These are phyloP conservation scores for Diabrotica balteata DNA, from an alignment of 2,888 invertebrate species.

Conservation along the genomic window DNA sequence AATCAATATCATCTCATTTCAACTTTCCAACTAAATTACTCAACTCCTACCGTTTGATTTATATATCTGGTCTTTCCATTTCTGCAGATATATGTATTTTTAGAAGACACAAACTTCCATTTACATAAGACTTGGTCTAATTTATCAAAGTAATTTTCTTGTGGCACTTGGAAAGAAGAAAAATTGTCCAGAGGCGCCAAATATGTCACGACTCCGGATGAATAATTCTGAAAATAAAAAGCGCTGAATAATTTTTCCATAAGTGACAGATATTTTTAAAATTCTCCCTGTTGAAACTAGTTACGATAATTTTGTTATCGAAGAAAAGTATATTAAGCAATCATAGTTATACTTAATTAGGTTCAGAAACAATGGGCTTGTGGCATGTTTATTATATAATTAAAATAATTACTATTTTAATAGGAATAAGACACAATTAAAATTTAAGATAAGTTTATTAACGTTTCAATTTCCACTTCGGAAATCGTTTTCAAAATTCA, in stretches of 20 bases:
- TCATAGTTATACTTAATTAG: no score
- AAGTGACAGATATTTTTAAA: neutral
- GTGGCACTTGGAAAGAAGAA: constrained; percentile 15
- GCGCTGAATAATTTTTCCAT: constrained; percentile 3
- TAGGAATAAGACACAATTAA: no score
- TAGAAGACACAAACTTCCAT: constrained; percentile 43
- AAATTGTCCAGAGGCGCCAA: constrained; percentile 22
- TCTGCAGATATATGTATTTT: constrained; percentile 47
- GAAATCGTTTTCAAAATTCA: no score
- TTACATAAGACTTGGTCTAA: constrained; percentile 41
- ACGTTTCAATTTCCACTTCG: no score
- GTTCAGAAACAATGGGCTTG: no score
- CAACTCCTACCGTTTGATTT: constrained; percentile 48
- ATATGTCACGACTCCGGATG: constrained; percentile 21
- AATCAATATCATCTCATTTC: constrained; percentile 43
- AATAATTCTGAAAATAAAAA: constrained; percentile 8
- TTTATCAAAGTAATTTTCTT: constrained; percentile 37
- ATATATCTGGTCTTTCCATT: constrained; percentile 50
- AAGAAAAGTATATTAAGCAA: no score
- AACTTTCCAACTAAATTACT: constrained; percentile 50
- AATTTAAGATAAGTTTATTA: no score
- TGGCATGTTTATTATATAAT: no score
- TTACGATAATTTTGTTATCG: neutral
- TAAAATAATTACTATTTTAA: no score
- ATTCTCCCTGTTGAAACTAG: neutral